Evolutionary conservation across 37 sponge, comb jelly and placozoan species (phyloP).

Genomic region (Halichondria panicea): DNA sequence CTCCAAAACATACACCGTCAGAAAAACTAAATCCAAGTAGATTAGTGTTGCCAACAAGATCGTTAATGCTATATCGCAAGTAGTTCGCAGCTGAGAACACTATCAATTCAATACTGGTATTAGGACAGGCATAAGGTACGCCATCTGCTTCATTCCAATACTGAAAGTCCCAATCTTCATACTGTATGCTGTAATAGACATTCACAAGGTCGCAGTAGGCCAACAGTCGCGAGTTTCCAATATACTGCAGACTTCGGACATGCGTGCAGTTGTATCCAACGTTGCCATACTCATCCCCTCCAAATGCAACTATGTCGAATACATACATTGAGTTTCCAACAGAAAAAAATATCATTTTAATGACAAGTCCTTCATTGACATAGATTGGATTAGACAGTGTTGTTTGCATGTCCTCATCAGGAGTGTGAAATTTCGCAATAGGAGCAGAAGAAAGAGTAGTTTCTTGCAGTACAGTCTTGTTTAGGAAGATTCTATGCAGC

Average conservation of each 20-base stretch:
- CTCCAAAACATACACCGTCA: too few species aligned
- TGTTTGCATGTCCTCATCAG: too few species aligned
- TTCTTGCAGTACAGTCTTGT: too few species aligned
- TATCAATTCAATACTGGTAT: not conserved
- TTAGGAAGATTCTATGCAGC: too few species aligned
- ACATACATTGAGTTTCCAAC: too few species aligned
- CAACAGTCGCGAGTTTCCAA: not conserved
- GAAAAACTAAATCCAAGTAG: too few species aligned
- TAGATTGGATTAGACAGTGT: too few species aligned
- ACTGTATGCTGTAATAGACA: not conserved
- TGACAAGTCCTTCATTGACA: too few species aligned
- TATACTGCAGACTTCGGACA: not conserved
- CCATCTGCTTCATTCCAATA: not conserved
- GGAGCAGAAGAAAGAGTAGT: too few species aligned
- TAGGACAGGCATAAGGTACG: slow-evolving; percentile 5
- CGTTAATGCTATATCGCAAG: not conserved
- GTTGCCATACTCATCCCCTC: not conserved
- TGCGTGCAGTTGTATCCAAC: not conserved
- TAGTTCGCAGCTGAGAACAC: not conserved
- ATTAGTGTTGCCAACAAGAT: not conserved
- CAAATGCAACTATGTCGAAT: not conserved
- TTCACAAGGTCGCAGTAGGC: not conserved
- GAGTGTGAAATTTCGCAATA: too few species aligned
- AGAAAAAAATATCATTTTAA: too few species aligned
- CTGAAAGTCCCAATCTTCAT: not conserved